A percentile compares a stretch with the other conserved stretches of the same genome.
Evolutionary conservation across 2,888 invertebrate genomes (phyloP).

Genomic region (Dorcus parallelipipedus): DNA sequence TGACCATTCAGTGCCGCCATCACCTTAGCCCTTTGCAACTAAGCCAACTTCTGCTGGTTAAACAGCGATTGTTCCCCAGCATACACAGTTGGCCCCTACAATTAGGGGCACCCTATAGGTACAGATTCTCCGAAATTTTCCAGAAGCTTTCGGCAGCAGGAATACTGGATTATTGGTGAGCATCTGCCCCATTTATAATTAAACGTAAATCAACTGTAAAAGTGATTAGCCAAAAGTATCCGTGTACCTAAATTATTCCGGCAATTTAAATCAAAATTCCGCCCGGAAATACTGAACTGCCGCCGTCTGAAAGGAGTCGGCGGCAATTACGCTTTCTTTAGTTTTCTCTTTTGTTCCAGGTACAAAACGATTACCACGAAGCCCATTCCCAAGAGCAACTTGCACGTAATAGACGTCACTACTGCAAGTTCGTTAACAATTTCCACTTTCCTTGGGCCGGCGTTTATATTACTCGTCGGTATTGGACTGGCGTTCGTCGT

Average conservation of each 20-base stretch:
- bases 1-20: too few relatives aligned
- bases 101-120: constrained; percentile 10
- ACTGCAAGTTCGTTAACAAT: constrained; percentile 5
- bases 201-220: too few relatives aligned
- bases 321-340: background rate
- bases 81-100: constrained; percentile 13
- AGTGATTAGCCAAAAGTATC: too few relatives aligned
- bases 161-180: constrained; percentile 15
- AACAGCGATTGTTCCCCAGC: constrained; percentile 9
- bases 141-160: constrained; percentile 7
- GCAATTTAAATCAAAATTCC: too few relatives aligned
- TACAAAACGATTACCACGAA: constrained; percentile 8
- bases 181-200: too few relatives aligned
- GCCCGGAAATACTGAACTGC: too few relatives aligned
- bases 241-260: too few relatives aligned
- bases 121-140: constrained; percentile 7
- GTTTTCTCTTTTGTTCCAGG: constrained; percentile 4
- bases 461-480: constrained; percentile 8
- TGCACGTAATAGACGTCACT: background rate
- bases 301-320: too few relatives aligned
- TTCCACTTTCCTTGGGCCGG: constrained; percentile 1
- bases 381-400: constrained; percentile 11
- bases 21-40: background rate
- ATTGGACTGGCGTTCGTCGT: background rate
- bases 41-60: constrained; percentile 6